Percentiles rank a stretch among this genome's conserved stretches.
Evolutionary conservation across 1,140 invertebrate genomes (phyloP).

Genomic region (Lepidurus apus): DNA sequence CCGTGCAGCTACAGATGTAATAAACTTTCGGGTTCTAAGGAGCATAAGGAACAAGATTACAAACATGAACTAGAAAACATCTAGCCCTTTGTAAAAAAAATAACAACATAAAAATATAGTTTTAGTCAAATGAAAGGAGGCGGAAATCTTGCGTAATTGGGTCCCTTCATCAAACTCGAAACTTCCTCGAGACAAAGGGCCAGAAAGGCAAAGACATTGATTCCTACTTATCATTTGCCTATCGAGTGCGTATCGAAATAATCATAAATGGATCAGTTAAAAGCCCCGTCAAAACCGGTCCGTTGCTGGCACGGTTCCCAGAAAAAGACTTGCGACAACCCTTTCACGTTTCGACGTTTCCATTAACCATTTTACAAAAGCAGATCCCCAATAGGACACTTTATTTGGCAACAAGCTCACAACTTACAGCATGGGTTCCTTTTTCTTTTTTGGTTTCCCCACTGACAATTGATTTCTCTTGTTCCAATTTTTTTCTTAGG

Average conservation of each 20-base stretch:
- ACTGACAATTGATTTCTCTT: not conserved
- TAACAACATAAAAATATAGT: too few species aligned
- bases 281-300: not conserved
- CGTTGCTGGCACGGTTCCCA: not conserved
- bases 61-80: too few species aligned
- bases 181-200: not conserved
- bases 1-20: too few species aligned
- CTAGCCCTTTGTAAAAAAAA: too few species aligned
- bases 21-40: too few species aligned
- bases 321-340: not conserved
- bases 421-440: not conserved
- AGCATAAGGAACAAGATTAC: too few species aligned
- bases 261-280: constrained; percentile 22
- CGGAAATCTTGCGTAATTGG: not conserved
- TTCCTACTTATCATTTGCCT: not conserved
- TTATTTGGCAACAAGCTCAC: not conserved
- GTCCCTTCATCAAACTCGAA: not conserved
- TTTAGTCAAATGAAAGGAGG: too few species aligned
- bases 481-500: not conserved
- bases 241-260: constrained; percentile 2
- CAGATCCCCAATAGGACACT: constrained; percentile 6
- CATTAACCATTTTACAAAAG: not conserved
- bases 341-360: constrained; percentile 11
- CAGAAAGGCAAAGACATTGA: not conserved
- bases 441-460: not conserved